Percentiles rank a stretch among this genome's conserved stretches.
phyloP scores from a whole-genome alignment of 2,888 invertebrate species.

The Acleris emargana region DNA sequence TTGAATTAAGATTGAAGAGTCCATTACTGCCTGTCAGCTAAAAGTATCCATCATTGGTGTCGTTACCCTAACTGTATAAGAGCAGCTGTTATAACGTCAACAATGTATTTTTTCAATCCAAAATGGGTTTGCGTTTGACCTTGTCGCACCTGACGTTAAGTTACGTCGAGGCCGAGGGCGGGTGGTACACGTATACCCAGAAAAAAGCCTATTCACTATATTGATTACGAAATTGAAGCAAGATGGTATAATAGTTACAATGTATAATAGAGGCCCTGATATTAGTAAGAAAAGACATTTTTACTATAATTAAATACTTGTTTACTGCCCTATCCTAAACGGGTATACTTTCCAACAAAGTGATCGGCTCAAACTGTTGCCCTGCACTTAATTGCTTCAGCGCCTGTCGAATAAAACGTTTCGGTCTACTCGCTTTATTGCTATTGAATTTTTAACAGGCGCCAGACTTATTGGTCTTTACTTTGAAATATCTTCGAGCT shows the following conservation, averaged over 20 bases:
- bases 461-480: slow-evolving; percentile 18
- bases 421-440: slow-evolving; percentile 16
- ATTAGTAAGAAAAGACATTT: too few relatives aligned
- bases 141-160: too few relatives aligned
- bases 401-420: slow-evolving; percentile 25
- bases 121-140: too few relatives aligned
- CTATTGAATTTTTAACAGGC: slow-evolving; percentile 32
- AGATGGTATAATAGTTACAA: not conserved
- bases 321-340: not conserved
- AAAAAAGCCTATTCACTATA: not conserved
- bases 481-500: slow-evolving; percentile 11
- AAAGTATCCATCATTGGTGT: too few relatives aligned
- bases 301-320: not conserved
- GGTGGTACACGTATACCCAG: too few relatives aligned
- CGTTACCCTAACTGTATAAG: too few relatives aligned
- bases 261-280: too few relatives aligned
- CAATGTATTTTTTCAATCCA: too few relatives aligned
- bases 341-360: slow-evolving; percentile 2
- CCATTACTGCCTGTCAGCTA: too few relatives aligned
- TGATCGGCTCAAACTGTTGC: slow-evolving; percentile 23
- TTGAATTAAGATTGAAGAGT: too few relatives aligned
- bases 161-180: too few relatives aligned
- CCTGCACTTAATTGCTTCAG: slow-evolving; percentile 27
- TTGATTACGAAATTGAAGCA: not conserved
- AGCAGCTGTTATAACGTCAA: too few relatives aligned